phyloP scores from a whole-genome alignment of 2,113 vertebrate species.

The Alouatta palliata region DNA sequence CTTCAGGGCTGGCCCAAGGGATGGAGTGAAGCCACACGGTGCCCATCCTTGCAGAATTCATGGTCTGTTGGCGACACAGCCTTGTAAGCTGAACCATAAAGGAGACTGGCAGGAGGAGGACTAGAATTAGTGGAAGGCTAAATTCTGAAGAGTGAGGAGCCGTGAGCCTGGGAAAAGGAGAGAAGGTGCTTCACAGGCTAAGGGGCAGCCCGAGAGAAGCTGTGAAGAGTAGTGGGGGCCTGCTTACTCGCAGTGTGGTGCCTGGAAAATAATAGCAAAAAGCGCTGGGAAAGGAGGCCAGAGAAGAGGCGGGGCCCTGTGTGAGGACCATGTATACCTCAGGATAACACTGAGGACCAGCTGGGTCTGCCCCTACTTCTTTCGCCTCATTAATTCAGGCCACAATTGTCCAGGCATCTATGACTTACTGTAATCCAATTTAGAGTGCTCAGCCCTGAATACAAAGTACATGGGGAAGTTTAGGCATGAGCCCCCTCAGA shows the following conservation, averaged over 20 bases:
- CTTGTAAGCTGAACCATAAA: neutral
- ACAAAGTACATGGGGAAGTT: constrained; percentile 53
- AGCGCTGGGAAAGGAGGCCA: neutral
- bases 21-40: neutral
- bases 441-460: constrained; percentile 67
- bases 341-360: neutral
- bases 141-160: neutral
- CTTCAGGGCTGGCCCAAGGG: neutral
- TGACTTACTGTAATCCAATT: constrained; percentile 45
- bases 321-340: fast-evolving
- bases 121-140: neutral
- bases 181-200: neutral
- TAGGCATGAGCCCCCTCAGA: constrained; percentile 13
- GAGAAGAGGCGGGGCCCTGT: neutral
- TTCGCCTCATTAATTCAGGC: neutral
- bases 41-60: neutral
- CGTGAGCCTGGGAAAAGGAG: too few species aligned
- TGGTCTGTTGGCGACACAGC: neutral
- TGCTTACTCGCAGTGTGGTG: too few species aligned
- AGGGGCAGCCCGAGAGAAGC: too few species aligned
- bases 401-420: constrained; percentile 4
- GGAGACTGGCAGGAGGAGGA: neutral
- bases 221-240: fast-evolving
- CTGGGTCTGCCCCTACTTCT: neutral
- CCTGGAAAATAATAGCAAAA: too few species aligned